A percentile compares a stretch with the other conserved stretches of the same genome.
phyloP scores from a whole-genome alignment of 2,888 invertebrate species.

The Tetheella fluctuosa region DNA sequence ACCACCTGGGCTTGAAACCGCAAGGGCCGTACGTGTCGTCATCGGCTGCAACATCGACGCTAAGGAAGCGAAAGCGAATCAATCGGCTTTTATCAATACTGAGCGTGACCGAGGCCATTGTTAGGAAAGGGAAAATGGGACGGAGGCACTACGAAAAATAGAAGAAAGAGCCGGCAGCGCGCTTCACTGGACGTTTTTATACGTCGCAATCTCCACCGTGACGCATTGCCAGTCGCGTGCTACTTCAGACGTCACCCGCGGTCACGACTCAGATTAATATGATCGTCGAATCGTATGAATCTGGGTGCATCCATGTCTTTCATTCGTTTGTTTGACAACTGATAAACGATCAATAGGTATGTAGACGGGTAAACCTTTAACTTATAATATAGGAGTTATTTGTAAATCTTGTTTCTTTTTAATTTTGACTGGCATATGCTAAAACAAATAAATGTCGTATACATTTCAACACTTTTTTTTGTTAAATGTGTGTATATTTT shows the following conservation, averaged over 20 bases:
- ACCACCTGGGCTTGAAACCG: slow-evolving; percentile 54
- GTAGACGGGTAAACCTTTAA: background rate
- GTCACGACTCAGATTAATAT: slow-evolving; percentile 67
- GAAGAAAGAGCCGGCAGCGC: slow-evolving; percentile 68
- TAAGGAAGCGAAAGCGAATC: slow-evolving; percentile 82
- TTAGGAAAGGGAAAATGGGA: slow-evolving; percentile 79
- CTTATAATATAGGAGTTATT: background rate
- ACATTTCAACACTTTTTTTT: too few species aligned
- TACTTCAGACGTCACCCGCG: slow-evolving; percentile 53
- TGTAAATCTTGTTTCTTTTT: background rate
- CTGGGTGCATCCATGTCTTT: slow-evolving; percentile 50
- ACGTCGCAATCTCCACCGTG: slow-evolving; percentile 49
- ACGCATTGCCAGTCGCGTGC: slow-evolving; percentile 65
- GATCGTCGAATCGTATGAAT: slow-evolving; percentile 53
- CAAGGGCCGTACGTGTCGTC: slow-evolving; percentile 76
- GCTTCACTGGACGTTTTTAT: slow-evolving; percentile 60
- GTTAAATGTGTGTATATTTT: too few species aligned
- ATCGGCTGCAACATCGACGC: slow-evolving; percentile 53
- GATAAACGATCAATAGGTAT: slow-evolving; percentile 6
- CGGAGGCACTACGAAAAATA: slow-evolving; percentile 69
- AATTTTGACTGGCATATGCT: background rate
- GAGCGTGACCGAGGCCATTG: slow-evolving; percentile 81
- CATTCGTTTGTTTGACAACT: slow-evolving; percentile 18
- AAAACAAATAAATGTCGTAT: background rate
- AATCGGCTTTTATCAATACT: slow-evolving; percentile 72